A percentile compares a stretch with the other conserved stretches of the same genome.
Conservation (phyloP, 2,113 vertebrate species). For the Rhadina sibilatrix region DNA sequence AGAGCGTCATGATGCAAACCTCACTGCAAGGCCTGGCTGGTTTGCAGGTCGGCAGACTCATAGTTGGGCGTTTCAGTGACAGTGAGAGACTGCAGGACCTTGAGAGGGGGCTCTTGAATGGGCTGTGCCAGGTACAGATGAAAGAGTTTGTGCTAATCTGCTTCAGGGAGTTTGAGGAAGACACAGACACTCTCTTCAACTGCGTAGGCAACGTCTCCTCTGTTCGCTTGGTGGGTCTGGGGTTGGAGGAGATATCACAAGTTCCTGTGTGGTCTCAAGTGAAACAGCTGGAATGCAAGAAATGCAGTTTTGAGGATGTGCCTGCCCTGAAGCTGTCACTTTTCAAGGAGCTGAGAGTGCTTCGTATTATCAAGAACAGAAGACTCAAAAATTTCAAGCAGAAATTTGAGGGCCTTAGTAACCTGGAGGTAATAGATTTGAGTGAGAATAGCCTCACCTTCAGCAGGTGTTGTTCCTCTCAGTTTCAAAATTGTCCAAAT, state of each 20-base stretch:
- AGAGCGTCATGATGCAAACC: slow-evolving; percentile 33
- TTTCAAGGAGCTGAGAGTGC: slow-evolving; percentile 64
- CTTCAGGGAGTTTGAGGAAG: fast-evolving
- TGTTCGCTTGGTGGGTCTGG: slow-evolving; percentile 38
- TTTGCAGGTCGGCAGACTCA: slow-evolving; percentile 60
- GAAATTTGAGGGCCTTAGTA: not conserved
- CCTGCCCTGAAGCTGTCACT: not conserved
- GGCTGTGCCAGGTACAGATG: slow-evolving; percentile 69
- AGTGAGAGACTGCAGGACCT: not conserved
- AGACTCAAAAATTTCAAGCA: not conserved
- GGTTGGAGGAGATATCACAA: not conserved
- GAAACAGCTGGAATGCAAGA: slow-evolving; percentile 54
- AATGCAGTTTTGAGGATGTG: not conserved
- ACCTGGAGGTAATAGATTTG: slow-evolving; percentile 71
- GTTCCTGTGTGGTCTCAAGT: slow-evolving; percentile 37
- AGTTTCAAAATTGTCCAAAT: not conserved
- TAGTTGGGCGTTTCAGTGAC: slow-evolving; percentile 69
- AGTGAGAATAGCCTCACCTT: slow-evolving; percentile 67
- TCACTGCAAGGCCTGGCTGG: slow-evolving; percentile 71
- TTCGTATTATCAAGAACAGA: slow-evolving; percentile 58
- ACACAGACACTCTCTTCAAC: slow-evolving; percentile 17
- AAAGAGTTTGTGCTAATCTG: slow-evolving; percentile 64
- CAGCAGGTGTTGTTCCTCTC: not conserved
- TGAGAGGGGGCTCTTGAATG: slow-evolving; percentile 16
- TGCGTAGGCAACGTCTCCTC: slow-evolving; percentile 70